A percentile compares a stretch with the other conserved stretches of the same genome.
Conservation (phyloP, 2,113 vertebrate genomes). For the Cyphomyrus plagiostoma region DNA sequence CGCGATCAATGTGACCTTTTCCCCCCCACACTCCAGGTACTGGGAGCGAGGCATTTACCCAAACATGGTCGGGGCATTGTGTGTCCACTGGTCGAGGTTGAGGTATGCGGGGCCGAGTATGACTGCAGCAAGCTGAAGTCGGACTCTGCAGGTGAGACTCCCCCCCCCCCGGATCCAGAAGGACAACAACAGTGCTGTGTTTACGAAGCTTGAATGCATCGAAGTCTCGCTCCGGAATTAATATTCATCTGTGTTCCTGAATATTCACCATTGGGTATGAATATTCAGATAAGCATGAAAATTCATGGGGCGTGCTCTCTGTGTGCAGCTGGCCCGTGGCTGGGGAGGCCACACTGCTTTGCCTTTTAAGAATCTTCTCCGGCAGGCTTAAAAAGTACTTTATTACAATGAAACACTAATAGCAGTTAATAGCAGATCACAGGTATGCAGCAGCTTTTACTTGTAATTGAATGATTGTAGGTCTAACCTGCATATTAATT, state of each 20-base stretch:
- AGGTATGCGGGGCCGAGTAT: slow-evolving; percentile 88
- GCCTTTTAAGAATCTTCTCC: not conserved
- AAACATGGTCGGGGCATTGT: slow-evolving; percentile 94
- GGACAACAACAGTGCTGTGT: not conserved
- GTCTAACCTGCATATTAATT: not conserved
- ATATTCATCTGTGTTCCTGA: slow-evolving; percentile 4
- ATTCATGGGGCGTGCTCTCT: not conserved
- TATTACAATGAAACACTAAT: not conserved
- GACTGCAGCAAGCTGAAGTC: slow-evolving; percentile 90
- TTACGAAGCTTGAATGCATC: not conserved
- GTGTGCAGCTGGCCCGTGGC: not conserved
- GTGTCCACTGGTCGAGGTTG: slow-evolving; percentile 90
- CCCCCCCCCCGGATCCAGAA: not conserved
- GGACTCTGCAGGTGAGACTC: slow-evolving; percentile 77
- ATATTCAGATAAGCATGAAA: slow-evolving; percentile 1
- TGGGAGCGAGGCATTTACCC: slow-evolving; percentile 89
- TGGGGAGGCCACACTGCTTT: not conserved
- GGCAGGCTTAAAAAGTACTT: not conserved
- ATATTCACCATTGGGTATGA: not conserved
- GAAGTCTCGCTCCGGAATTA: not conserved
- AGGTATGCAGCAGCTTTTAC: not conserved
- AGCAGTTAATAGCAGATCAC: not conserved
- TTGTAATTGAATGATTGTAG: not conserved
- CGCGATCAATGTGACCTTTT: not conserved
- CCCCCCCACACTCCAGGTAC: slow-evolving; percentile 60